Percentiles rank a stretch among this genome's conserved stretches.
These are phyloP conservation scores for Eupeodes latifasciatus DNA, from an alignment of 2,888 invertebrate genomes.

Conservation along the genomic window DNA sequence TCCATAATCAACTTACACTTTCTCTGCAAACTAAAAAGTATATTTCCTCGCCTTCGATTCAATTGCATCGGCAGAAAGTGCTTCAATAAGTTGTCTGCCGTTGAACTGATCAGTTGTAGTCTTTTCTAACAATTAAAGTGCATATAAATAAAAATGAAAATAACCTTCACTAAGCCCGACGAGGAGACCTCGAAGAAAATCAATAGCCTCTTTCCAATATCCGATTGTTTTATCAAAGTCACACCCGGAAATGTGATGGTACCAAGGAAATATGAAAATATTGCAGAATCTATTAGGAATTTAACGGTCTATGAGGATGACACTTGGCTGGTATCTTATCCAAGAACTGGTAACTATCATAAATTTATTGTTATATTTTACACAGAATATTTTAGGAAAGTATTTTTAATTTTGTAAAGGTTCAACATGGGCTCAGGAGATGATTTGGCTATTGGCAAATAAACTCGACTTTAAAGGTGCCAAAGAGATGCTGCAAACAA, in stretches of 20 bases:
- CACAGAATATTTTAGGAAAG: no score
- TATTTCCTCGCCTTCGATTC: constrained; percentile 16
- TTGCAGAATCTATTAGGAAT: constrained; percentile 89
- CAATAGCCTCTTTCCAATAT: constrained; percentile 88
- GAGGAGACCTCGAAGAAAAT: constrained; percentile 86
- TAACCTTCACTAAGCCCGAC: constrained; percentile 86
- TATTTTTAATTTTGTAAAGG: constrained; percentile 84
- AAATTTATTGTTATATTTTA: no score
- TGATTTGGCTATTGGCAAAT: constrained; percentile 95
- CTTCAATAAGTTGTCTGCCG: constrained; percentile 17
- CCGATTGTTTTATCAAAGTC: constrained; percentile 89
- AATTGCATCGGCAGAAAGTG: constrained; percentile 12
- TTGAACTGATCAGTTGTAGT: constrained; percentile 41
- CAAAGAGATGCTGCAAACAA: constrained; percentile 84
- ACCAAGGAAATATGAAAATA: constrained; percentile 88
- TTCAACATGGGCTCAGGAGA: constrained; percentile 97
- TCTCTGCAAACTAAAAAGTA: constrained; percentile 39
- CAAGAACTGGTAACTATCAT: constrained; percentile 90
- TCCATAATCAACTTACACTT: constrained; percentile 36
- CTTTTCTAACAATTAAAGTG: not conserved
- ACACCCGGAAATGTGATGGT: constrained; percentile 89
- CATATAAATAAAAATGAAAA: constrained; percentile 77
- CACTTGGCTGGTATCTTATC: constrained; percentile 94
- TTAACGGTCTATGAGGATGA: constrained; percentile 90
- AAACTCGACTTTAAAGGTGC: constrained; percentile 91